Conservation (phyloP, 2,888 invertebrate species). For the Andrena flavipes region DNA sequence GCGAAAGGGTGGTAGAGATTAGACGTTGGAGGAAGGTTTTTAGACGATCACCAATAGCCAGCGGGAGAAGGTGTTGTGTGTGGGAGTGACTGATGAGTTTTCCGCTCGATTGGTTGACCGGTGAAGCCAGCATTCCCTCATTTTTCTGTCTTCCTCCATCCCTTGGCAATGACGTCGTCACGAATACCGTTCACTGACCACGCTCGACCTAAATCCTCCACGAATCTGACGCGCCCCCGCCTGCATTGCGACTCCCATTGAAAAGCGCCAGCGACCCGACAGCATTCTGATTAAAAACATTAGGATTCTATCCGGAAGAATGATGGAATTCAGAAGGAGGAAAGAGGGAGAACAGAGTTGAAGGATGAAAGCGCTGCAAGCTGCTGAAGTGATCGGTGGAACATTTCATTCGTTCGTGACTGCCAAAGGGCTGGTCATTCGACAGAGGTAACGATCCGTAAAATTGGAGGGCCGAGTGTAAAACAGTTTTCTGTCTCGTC, state of each 20-base stretch:
- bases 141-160: conserved; percentile 59
- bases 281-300: too few relatives aligned
- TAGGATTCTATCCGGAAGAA: too few relatives aligned
- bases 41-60: conserved; percentile 58
- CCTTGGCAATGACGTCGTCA: conserved; percentile 10
- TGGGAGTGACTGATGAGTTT: conserved; percentile 75
- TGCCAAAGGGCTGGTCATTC: conserved; percentile 4
- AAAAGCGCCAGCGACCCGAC: too few relatives aligned
- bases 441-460: conserved; percentile 7
- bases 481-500: background rate
- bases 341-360: too few relatives aligned
- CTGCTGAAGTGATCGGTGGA: conserved; percentile 7
- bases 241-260: conserved; percentile 29
- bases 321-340: too few relatives aligned
- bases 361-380: background rate
- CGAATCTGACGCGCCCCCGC: conserved; percentile 31
- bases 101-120: conserved; percentile 76
- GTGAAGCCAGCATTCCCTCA: conserved; percentile 60
- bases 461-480: conserved; percentile 1
- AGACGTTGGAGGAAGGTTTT: conserved; percentile 64
- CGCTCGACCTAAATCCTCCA: conserved; percentile 64
- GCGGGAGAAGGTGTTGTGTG: conserved; percentile 61
- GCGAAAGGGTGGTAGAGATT: conserved; percentile 61
- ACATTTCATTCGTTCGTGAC: conserved; percentile 18
- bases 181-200: conserved; percentile 33